Conservation (phyloP, 2,113 vertebrate genomes). For the Salvator merianae region DNA sequence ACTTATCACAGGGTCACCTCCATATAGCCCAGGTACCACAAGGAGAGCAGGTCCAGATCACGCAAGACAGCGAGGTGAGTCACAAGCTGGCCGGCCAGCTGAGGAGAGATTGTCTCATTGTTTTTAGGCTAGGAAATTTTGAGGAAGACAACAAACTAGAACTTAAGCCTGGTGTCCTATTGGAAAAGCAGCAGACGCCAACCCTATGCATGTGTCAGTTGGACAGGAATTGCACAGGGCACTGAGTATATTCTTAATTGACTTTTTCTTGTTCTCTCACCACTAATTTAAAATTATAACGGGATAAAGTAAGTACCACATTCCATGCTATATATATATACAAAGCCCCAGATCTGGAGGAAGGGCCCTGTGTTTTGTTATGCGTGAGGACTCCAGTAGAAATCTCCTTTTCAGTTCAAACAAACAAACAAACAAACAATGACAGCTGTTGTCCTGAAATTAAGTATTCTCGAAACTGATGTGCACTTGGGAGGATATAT, state of each 20-base stretch:
- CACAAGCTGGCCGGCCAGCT: rapidly evolving
- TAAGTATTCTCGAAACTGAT: not conserved
- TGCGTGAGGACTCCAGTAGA: not conserved
- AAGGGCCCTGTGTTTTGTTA: rapidly evolving
- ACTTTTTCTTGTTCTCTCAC: not conserved
- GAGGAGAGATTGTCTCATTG: not conserved
- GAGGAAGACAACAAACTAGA: rapidly evolving
- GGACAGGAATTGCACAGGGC: not conserved
- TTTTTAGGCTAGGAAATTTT: rapidly evolving
- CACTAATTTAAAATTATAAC: not conserved
- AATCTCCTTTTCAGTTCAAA: not conserved
- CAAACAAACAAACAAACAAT: no score
- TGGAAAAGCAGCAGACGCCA: not conserved
- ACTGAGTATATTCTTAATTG: not conserved
- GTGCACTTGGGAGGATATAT: not conserved
- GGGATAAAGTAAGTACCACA: no score
- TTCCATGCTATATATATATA: not conserved
- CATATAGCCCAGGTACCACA: conserved; percentile 98
- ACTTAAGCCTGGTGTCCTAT: rapidly evolving
- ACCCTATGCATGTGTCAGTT: not conserved
- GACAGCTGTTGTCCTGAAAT: not conserved
- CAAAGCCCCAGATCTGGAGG: not conserved
- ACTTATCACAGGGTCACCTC: conserved; percentile 96
- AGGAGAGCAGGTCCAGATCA: conserved; percentile 98
- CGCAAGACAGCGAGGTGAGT: conserved; percentile 95